A percentile compares a stretch with the other conserved stretches of the same genome.
These are phyloP conservation scores for Carassius auratus DNA, from an alignment of 2,113 vertebrate species.

Conservation along the genomic window DNA sequence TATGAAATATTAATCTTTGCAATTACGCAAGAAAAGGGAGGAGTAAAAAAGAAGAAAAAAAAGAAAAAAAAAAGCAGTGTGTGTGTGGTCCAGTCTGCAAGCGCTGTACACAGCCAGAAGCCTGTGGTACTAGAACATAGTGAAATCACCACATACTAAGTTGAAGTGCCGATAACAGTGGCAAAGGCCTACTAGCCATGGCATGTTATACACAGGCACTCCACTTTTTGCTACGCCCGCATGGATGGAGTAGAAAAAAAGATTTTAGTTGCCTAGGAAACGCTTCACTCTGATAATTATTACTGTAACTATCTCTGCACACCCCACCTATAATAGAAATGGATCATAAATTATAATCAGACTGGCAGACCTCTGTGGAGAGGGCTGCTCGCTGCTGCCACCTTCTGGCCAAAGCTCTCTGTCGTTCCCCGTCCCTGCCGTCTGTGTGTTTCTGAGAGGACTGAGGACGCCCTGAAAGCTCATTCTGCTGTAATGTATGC, in stretches of 20 bases:
- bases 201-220: slow-evolving; percentile 83
- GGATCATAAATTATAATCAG: slow-evolving; percentile 92
- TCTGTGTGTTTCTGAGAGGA: slow-evolving; percentile 14
- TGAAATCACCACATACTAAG: neutral
- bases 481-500: slow-evolving; percentile 42
- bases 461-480: slow-evolving; percentile 11
- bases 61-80: neutral
- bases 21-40: neutral
- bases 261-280: slow-evolving; percentile 92
- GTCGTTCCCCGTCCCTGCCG: neutral
- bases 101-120: slow-evolving; percentile 27
- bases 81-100: slow-evolving; percentile 15
- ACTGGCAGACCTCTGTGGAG: slow-evolving; percentile 86
- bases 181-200: slow-evolving; percentile 78
- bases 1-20: slow-evolving; percentile 21
- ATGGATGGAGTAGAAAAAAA: slow-evolving; percentile 76
- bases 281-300: slow-evolving; percentile 96
- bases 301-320: slow-evolving; percentile 96
- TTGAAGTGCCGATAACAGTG: slow-evolving; percentile 64
- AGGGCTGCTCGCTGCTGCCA: slow-evolving; percentile 83
- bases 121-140: slow-evolving; percentile 7
- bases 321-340: slow-evolving; percentile 99
- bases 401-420: slow-evolving; percentile 74
- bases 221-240: slow-evolving; percentile 74
- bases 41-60: neutral